Evolutionary conservation across 2,113 vertebrate genomes (phyloP), one percentile per base, ranked within the genome.

Genomic region (Nothocercus nigrocapillus): DNA sequence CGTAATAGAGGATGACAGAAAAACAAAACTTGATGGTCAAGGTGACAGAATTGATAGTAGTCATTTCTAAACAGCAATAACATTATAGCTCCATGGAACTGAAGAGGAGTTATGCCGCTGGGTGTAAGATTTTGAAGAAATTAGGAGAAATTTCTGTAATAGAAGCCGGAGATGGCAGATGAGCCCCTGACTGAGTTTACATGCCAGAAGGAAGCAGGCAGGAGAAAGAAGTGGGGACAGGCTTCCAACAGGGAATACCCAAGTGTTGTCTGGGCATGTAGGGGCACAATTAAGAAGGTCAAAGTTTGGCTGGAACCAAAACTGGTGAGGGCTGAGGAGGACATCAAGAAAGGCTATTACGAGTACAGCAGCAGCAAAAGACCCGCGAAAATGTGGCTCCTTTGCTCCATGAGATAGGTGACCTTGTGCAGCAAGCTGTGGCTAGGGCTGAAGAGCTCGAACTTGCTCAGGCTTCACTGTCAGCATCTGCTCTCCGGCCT

Each of bases 101-200:
- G 64, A 85, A 54, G 45, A 38, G 25, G 5, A 90, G 7, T 74
- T 83, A 18, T 72, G 69, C 85, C 51, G 59, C 51, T 83, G 85
- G 83, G 49, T 88, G 30, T 66, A 79, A 85, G 44, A 83, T 88
- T 86, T 95, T 91, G 84, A 85, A 83, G 59, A 92, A 92, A 96
- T 86, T 77, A 74, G 27, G 27, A 15, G 40, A 3, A 1, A 92
- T 88, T 62, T 54, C 45, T 44, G 19, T 92, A 67, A 59, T 13
- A 79, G 54, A 87, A 92, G 70, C 42, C 81, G 66, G 44, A 88
- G 59, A 53, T 0, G 59, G 85, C 91, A 93, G 75, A 66, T 83
- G 25, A 90, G 44, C 34, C 34, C 44, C 32, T 77, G 49, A 44
- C 54, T 77, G 74, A 89, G 54, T 10, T 70, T 87, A 63, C 93